Evolutionary conservation across 2,888 invertebrate genomes (phyloP).

Genomic region (Neuroscelio doddi): DNA sequence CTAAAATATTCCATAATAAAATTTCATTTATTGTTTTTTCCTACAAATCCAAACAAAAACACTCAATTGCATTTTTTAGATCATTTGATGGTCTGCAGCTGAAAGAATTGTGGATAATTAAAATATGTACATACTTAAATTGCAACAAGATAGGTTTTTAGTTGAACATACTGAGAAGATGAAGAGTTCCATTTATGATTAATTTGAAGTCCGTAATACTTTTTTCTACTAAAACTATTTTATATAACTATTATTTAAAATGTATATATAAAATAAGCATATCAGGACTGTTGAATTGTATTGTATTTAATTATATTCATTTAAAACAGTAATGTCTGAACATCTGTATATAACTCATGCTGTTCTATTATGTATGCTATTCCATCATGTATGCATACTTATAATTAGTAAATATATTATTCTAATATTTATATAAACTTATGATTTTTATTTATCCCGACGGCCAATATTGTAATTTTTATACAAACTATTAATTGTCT

Average conservation of each 20-base stretch:
- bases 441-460: conserved; percentile 27
- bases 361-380: conserved; percentile 7
- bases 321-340: conserved; percentile 11
- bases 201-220: not conserved
- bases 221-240: conserved; percentile 27
- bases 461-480: too few species aligned
- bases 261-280: conserved; percentile 33
- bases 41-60: too few species aligned
- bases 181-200: not conserved
- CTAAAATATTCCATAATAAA: too few species aligned
- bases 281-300: conserved; percentile 20
- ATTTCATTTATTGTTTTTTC: too few species aligned
- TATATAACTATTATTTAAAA: conserved; percentile 22
- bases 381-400: conserved; percentile 10
- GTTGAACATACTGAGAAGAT: not conserved
- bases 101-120: too few species aligned
- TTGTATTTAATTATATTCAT: conserved; percentile 30
- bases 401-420: conserved; percentile 38
- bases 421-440: conserved; percentile 53
- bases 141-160: not conserved
- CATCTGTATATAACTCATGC: conserved; percentile 42
- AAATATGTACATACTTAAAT: not conserved
- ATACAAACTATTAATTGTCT: too few species aligned
- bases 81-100: not conserved
- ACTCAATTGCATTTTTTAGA: not conserved